A percentile compares a stretch with the other conserved stretches of the same genome.
These are phyloP conservation scores for Sternarchorhynchus goeldii DNA, from an alignment of 2,797 vertebrate genomes.

Conservation along the genomic window DNA sequence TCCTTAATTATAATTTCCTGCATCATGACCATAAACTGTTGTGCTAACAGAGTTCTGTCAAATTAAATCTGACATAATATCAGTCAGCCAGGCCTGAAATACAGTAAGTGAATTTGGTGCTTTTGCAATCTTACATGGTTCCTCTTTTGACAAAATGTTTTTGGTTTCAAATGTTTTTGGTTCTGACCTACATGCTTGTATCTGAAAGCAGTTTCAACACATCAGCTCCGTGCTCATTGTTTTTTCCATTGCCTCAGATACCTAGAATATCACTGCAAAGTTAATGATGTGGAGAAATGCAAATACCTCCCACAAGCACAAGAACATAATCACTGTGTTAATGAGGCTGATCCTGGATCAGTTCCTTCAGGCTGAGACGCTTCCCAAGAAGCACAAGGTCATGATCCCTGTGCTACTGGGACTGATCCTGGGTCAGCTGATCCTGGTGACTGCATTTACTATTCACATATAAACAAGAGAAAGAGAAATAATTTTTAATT, in stretches of 20 bases:
- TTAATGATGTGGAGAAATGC: no score
- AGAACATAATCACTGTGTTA: no score
- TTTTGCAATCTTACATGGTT: no score
- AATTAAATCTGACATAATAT: background rate
- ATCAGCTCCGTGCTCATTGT: background rate
- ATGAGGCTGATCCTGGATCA: no score
- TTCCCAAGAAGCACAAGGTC: no score
- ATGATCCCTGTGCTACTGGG: background rate
- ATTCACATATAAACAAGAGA: background rate
- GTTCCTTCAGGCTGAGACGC: no score
- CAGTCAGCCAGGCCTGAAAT: background rate
- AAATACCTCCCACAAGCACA: no score
- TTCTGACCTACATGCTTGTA: background rate
- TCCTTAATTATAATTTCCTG: background rate
- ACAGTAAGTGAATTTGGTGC: background rate
- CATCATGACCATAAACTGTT: background rate
- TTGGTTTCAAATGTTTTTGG: background rate
- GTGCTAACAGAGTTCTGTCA: background rate
- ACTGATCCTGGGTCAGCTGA: background rate
- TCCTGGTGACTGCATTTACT: background rate
- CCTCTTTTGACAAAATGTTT: no score
- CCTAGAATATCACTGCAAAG: no score
- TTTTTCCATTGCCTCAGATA: background rate
- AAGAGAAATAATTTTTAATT: background rate
- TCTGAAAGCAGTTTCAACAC: constrained; percentile 6